A percentile compares a stretch with the other conserved stretches of the same genome.
Evolutionary conservation across 2,797 vertebrate genomes (phyloP).

Genomic region (Spinus olivaceus): DNA sequence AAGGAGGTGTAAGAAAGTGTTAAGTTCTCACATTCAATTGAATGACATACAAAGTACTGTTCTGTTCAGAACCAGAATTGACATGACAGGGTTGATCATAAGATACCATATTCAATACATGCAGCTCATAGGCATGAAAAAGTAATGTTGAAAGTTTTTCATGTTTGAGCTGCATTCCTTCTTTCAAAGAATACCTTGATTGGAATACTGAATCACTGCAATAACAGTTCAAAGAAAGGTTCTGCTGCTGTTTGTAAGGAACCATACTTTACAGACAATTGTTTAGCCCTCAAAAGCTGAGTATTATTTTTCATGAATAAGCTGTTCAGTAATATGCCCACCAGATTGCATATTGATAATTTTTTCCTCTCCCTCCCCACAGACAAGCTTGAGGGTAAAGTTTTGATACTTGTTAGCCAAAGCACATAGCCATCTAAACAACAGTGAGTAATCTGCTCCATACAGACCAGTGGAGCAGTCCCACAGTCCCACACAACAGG

Average conservation of each 20-base stretch:
- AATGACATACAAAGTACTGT: background rate
- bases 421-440: background rate
- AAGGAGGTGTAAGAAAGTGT: background rate
- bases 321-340: background rate
- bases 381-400: background rate
- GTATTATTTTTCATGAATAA: background rate
- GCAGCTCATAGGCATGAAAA: background rate
- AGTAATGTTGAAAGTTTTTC: background rate
- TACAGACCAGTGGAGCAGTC: background rate
- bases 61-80: background rate
- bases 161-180: background rate
- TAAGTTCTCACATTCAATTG: background rate
- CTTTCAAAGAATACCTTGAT: background rate
- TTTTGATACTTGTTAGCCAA: background rate
- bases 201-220: background rate
- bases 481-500: background rate
- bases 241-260: background rate
- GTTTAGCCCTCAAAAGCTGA: background rate
- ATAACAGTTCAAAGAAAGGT: background rate
- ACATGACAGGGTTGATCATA: background rate
- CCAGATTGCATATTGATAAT: background rate
- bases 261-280: background rate
- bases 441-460: background rate
- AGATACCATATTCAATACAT: background rate
- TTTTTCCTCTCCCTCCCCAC: background rate